These are phyloP conservation scores for Prosopocoilus inquinatus DNA, from an alignment of 2,888 invertebrate species.

Conservation along the genomic window DNA sequence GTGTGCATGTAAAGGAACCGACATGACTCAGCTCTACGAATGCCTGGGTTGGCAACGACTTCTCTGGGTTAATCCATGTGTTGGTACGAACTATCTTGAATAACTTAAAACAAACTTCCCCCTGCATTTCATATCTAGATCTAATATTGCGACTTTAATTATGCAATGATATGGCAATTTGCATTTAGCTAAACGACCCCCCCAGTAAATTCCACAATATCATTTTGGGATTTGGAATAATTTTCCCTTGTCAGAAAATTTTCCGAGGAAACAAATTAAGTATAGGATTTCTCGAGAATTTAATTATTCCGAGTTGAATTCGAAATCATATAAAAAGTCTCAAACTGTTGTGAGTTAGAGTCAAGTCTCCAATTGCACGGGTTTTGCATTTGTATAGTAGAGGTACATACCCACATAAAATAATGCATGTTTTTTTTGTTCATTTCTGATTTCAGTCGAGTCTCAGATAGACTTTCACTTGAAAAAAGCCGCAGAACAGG, in stretches of 20 bases:
- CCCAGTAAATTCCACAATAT: no score
- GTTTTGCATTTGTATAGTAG: neutral
- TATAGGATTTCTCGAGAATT: neutral
- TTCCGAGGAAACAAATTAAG: neutral
- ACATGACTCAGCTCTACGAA: conserved; percentile 80
- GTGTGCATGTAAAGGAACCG: conserved; percentile 85
- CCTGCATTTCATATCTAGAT: neutral
- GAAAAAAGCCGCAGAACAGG: conserved; percentile 55
- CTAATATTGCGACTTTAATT: neutral
- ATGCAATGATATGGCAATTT: neutral
- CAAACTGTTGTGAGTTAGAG: neutral
- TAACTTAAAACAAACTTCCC: neutral
- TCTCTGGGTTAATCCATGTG: conserved; percentile 90
- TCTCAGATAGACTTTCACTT: conserved; percentile 86
- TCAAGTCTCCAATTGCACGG: neutral
- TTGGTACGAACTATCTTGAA: conserved; percentile 64
- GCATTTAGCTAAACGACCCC: no score
- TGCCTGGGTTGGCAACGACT: conserved; percentile 89
- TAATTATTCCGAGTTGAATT: neutral
- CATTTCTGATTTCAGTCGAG: conserved; percentile 63
- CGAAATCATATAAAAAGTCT: neutral
- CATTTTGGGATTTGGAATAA: no score
- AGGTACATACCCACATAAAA: neutral
- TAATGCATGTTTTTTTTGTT: neutral
- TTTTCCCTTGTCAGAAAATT: no score